Conservation (phyloP, 2,113 vertebrate species). For the human (Homo sapiens) region GRCh38 chr19:51722501-51723000, state of each 20-base stretch:
- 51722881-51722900: not conserved
- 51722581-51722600: not conserved
- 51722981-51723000: not conserved
- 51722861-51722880: not conserved
- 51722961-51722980: not conserved
- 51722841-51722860: conserved; percentile 1
- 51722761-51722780: not conserved
- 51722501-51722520: not conserved
- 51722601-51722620: not conserved
- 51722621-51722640: not conserved
- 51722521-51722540: rapidly evolving
- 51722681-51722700: not conserved
- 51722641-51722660: not conserved
- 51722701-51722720: not conserved
- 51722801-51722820: not conserved
- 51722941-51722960: not conserved
- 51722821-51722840: not conserved
- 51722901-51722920: not conserved
- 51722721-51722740: not conserved
- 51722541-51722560: not conserved
- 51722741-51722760: not conserved
- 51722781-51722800: not conserved
- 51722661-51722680: not conserved
- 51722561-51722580: not conserved
- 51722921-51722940: rapidly evolving